Evolutionary conservation across 1,140 invertebrate species (phyloP), one percentile per base, ranked within the genome.

Genomic region (Atta colombica): DNA sequence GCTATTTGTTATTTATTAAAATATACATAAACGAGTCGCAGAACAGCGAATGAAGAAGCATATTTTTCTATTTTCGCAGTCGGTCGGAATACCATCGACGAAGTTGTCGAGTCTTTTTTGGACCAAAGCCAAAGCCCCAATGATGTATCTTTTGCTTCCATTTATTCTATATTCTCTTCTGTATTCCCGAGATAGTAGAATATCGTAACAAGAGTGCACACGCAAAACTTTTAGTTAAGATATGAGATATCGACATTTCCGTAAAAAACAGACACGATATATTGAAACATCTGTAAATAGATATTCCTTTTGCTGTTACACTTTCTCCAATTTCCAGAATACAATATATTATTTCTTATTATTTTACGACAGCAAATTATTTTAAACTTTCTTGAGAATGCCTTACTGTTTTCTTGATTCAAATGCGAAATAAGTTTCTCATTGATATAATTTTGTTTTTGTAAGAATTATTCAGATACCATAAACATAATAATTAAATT

Each of bases 91-190:
- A 51, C 72, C 14, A 49, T 86, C 51, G 61, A 77, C 60, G 3
- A 72, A 77, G 71, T 69, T 55, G 51, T 89, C 82, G 75, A 90
- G 77, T 75, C 69, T 65, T 78, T 66, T 85, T 88, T 92, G 85
- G 77, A 88, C 77, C 82, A 51, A 35, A 61, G 90, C 85, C 88
- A 88, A 58, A 86, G 80, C 77, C 5, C 12, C 39, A 69, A 74
- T 81, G 61, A 81, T 71, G 66, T 63, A 60, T 51, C 77, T 66
- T 53, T 60, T 81, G 77, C 60, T 53, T 77, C 61, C 39, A 69
- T 81, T 82, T 82, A 82, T 74, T 74, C 68, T 74, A 45, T 21
- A 75, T 84, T 84, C 8, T 39, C 14, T 12, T 75, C 8, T 51
- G 35, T 51, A 74, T 61, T n/a, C 18, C n/a, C 69, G 45, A 49